A percentile compares a stretch with the other conserved stretches of the same genome.
phyloP scores from a whole-genome alignment of 2,888 invertebrate species.

The Oscheius sp. region DNA sequence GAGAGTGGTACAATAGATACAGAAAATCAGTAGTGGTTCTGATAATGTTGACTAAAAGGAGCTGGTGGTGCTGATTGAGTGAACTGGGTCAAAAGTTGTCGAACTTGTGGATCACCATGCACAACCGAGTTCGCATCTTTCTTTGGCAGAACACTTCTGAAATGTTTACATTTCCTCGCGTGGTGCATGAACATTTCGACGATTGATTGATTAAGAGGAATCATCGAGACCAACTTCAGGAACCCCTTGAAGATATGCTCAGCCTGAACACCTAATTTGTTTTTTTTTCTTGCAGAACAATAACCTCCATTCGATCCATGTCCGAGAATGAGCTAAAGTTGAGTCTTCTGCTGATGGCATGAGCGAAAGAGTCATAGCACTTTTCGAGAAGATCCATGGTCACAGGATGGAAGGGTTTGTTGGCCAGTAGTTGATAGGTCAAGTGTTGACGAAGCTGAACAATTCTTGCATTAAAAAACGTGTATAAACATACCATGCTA shows the following conservation, averaged over 20 bases:
- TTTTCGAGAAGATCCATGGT: conserved; percentile 51
- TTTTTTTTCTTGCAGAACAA: neutral
- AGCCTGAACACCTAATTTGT: conserved; percentile 1
- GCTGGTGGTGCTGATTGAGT: too few species aligned
- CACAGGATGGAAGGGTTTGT: conserved; percentile 43
- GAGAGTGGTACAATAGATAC: neutral
- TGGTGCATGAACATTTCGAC: neutral
- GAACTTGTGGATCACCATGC: too few species aligned
- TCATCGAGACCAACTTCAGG: neutral
- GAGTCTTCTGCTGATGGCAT: conserved; percentile 43
- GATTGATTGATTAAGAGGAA: neutral
- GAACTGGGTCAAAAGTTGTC: too few species aligned
- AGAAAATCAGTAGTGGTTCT: neutral
- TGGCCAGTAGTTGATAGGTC: neutral
- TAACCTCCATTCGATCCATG: conserved; percentile 29
- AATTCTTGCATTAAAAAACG: neutral
- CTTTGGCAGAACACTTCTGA: too few species aligned
- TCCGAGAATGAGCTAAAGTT: conserved; percentile 36
- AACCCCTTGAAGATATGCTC: neutral
- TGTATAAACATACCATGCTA: neutral
- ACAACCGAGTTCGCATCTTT: too few species aligned
- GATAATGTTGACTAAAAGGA: neutral
- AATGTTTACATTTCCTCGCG: neutral
- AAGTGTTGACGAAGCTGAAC: neutral
- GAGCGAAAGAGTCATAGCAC: conserved; percentile 48